phyloP scores from a whole-genome alignment of 2,888 invertebrate genomes.

The Bombylius discolor region DNA sequence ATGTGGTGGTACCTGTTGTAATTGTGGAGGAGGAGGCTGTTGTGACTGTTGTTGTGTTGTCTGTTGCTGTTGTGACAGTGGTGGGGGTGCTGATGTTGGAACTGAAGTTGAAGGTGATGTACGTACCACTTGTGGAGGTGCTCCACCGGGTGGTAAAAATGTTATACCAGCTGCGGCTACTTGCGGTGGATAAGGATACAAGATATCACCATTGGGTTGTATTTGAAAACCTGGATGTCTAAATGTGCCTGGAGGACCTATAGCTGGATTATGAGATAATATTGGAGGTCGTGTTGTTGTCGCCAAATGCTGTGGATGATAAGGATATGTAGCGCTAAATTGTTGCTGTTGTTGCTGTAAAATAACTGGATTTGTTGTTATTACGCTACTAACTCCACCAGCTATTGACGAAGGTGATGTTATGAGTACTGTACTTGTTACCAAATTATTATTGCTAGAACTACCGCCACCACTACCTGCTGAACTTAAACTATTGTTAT shows the following conservation, averaged over 20 bases:
- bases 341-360: conserved; percentile 23
- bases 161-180: conserved; percentile 19
- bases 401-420: conserved; percentile 26
- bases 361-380: conserved; percentile 24
- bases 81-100: conserved; percentile 24
- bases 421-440: conserved; percentile 22
- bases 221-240: conserved; percentile 34
- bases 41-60: conserved; percentile 13
- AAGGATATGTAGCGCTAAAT: conserved; percentile 25
- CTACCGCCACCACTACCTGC: conserved; percentile 8
- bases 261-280: conserved; percentile 26
- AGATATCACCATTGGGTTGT: conserved; percentile 42
- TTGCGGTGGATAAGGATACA: conserved; percentile 39
- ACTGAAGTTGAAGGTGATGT: conserved; percentile 20
- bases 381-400: conserved; percentile 21
- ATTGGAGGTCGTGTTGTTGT: conserved; percentile 25
- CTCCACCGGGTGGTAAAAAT: conserved; percentile 12
- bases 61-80: conserved; percentile 10
- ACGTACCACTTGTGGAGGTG: conserved; percentile 14
- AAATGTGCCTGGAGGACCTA: conserved; percentile 24
- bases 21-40: conserved; percentile 18
- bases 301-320: conserved; percentile 26
- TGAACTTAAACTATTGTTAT: conserved; percentile 13
- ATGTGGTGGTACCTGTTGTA: conserved; percentile 14
- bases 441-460: conserved; percentile 14